Conservation (phyloP, 2,113 vertebrate species). For the Proteles cristata region DNA sequence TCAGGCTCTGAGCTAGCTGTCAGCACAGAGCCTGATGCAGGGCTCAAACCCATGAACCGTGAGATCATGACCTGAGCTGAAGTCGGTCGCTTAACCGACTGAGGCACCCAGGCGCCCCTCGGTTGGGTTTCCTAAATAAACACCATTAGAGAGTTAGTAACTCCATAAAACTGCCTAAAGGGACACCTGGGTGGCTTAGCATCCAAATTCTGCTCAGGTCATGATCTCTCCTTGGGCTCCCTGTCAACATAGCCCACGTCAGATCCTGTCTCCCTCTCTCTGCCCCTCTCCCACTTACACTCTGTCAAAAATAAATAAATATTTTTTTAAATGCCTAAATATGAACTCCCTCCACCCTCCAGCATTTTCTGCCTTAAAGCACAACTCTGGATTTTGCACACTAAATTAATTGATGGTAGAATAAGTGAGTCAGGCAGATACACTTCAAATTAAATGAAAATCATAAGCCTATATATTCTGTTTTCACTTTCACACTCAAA, state of each 20-base stretch:
- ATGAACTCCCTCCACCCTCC: neutral
- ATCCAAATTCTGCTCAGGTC: too few relatives aligned
- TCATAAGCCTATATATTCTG: neutral
- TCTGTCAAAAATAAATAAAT: too few relatives aligned
- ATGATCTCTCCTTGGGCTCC: too few relatives aligned
- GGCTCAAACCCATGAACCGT: too few relatives aligned
- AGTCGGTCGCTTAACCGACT: too few relatives aligned
- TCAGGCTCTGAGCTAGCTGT: too few relatives aligned
- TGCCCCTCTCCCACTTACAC: too few relatives aligned
- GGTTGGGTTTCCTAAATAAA: neutral
- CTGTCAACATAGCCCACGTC: too few relatives aligned
- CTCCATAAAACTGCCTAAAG: neutral
- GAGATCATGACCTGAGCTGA: too few relatives aligned
- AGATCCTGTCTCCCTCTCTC: too few relatives aligned
- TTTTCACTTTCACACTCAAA: neutral
- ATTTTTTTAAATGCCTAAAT: neutral
- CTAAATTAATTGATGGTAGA: slow-evolving; percentile 8
- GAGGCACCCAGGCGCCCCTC: neutral
- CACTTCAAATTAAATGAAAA: slow-evolving; percentile 29
- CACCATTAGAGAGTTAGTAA: neutral
- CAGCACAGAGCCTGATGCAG: too few relatives aligned
- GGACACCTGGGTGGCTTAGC: too few relatives aligned
- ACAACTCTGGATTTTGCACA: neutral
- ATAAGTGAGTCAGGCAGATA: neutral
- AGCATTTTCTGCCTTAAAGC: neutral